Conservation (phyloP, 2,888 invertebrate species). For the Ectemnius cavifrons region DNA sequence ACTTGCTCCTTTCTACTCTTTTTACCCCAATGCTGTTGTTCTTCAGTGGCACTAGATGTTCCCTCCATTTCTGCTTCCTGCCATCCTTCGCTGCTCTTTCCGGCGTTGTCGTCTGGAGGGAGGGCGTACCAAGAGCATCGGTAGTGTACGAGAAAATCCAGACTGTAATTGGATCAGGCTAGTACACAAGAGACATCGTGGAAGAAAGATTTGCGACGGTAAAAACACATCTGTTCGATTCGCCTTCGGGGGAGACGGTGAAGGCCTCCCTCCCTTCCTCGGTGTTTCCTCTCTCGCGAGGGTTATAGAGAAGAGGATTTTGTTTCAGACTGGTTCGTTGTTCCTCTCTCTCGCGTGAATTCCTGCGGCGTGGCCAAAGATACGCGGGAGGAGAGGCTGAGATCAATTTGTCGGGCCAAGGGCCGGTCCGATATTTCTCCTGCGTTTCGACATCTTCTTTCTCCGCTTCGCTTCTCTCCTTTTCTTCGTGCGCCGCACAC, state of each 20-base stretch:
- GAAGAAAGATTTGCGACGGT: slow-evolving; percentile 53
- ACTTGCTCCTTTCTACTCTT: slow-evolving; percentile 5
- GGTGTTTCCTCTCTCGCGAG: slow-evolving; percentile 35
- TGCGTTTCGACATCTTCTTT: slow-evolving; percentile 13
- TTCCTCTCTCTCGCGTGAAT: slow-evolving; percentile 50
- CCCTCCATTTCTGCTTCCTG: slow-evolving; percentile 4
- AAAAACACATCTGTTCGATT: slow-evolving; percentile 41
- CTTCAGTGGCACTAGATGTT: background rate
- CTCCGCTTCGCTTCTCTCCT: slow-evolving; percentile 1
- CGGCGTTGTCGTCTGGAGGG: slow-evolving; percentile 16
- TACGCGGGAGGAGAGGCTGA: slow-evolving; percentile 54
- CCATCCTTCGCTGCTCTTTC: slow-evolving; percentile 12
- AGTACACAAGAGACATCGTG: slow-evolving; percentile 46
- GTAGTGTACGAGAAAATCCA: slow-evolving; percentile 33
- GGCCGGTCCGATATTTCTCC: slow-evolving; percentile 38
- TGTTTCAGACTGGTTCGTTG: slow-evolving; percentile 57
- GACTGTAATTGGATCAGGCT: slow-evolving; percentile 20
- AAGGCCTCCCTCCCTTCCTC: slow-evolving; percentile 5
- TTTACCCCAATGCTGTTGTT: too few relatives aligned
- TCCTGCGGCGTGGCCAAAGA: slow-evolving; percentile 39
- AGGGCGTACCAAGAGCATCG: slow-evolving; percentile 30
- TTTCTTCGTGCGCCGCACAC: background rate
- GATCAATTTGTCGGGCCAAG: slow-evolving; percentile 59
- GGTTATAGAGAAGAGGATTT: slow-evolving; percentile 40
- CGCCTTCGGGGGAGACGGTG: slow-evolving; percentile 35